Percentiles rank a stretch among this genome's conserved stretches.
phyloP scores from a whole-genome alignment of 2,113 vertebrate genomes.

The Athene noctua region DNA sequence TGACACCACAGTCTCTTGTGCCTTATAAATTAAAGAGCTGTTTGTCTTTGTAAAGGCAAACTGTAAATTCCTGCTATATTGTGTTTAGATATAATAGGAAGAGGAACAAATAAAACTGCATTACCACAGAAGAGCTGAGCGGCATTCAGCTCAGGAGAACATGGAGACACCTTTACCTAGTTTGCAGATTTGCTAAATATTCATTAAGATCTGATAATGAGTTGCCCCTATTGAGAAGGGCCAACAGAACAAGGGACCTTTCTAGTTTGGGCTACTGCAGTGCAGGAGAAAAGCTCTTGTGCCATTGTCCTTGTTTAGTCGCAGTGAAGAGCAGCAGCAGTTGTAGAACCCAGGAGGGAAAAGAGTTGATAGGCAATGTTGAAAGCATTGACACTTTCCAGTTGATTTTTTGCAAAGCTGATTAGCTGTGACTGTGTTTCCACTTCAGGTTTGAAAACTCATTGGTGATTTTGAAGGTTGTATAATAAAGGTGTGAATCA shows the following conservation, averaged over 20 bases:
- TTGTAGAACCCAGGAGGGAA: background rate
- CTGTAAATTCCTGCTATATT: background rate
- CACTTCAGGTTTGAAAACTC: background rate
- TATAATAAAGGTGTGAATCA: background rate
- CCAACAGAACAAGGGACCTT: background rate
- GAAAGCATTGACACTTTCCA: background rate
- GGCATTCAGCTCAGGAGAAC: background rate
- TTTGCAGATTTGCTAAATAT: background rate
- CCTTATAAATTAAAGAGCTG: background rate
- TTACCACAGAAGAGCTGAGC: background rate
- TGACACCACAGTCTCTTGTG: background rate
- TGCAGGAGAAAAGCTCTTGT: background rate
- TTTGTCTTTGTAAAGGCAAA: conserved; percentile 6
- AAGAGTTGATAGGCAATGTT: background rate
- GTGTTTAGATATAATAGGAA: background rate
- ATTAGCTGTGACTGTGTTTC: conserved; percentile 21
- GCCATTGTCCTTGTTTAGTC: background rate
- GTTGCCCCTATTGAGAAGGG: background rate
- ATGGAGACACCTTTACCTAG: background rate
- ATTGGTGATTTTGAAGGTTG: conserved; percentile 31
- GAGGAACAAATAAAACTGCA: background rate
- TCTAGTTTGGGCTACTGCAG: background rate
- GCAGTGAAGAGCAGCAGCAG: background rate
- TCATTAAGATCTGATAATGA: background rate
- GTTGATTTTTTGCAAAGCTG: conserved; percentile 24